These are phyloP conservation scores for Gerris lacustris DNA, from an alignment of 2,888 invertebrate genomes.

Conservation along the genomic window DNA sequence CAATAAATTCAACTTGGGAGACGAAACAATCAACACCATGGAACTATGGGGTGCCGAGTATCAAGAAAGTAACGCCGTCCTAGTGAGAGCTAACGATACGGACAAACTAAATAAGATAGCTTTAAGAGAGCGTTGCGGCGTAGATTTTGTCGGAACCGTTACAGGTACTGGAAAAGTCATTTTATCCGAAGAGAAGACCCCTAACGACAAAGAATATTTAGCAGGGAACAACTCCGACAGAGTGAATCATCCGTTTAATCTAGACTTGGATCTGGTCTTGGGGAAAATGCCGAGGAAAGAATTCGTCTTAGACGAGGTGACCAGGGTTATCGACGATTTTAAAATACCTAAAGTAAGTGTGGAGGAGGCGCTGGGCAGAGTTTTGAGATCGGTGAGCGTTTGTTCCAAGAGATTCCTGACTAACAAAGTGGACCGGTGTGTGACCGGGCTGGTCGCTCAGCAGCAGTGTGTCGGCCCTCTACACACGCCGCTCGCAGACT, in stretches of 20 bases:
- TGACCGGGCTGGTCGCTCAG: constrained; percentile 87
- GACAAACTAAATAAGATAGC: constrained; percentile 57
- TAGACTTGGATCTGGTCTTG: constrained; percentile 77
- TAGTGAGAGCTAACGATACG: constrained; percentile 58
- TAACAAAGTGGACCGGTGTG: constrained; percentile 90
- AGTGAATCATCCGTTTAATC: constrained; percentile 61
- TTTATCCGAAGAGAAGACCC: constrained; percentile 23
- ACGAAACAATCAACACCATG: constrained; percentile 81
- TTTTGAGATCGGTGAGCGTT: constrained; percentile 78
- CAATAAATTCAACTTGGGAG: constrained; percentile 77
- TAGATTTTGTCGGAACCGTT: constrained; percentile 84
- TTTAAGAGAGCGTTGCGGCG: constrained; percentile 77
- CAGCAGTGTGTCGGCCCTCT: constrained; percentile 97
- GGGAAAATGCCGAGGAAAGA: constrained; percentile 75
- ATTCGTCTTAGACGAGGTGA: constrained; percentile 48
- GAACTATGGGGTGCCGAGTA: constrained; percentile 99
- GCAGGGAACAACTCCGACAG: constrained; percentile 35
- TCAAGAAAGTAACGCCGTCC: constrained; percentile 85
- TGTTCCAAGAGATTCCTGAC: constrained; percentile 91
- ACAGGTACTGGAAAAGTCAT: constrained; percentile 65
- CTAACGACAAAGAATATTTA: constrained; percentile 25
- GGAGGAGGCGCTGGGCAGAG: constrained; percentile 57
- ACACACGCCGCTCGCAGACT: constrained; percentile 91
- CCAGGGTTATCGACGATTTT: constrained; percentile 42
- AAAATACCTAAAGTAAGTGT: constrained; percentile 49